These are phyloP conservation scores for Thalassaphorura encarpata DNA, from an alignment of 1,140 invertebrate genomes.

Conservation along the genomic window DNA sequence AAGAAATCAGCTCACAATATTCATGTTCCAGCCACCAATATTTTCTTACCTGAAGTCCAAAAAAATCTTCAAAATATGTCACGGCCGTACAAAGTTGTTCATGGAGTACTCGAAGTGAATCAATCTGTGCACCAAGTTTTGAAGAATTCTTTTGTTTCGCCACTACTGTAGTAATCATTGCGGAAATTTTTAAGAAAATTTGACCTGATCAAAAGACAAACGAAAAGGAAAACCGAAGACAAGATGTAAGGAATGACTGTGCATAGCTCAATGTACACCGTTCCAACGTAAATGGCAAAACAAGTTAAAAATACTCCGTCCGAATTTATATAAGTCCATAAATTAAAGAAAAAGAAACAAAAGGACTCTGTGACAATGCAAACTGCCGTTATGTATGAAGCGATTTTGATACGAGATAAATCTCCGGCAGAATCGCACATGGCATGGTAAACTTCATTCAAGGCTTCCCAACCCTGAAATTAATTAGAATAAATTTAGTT, in stretches of 20 bases:
- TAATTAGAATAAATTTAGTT: neutral
- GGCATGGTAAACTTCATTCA: slow-evolving; percentile 21
- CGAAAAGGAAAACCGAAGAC: slow-evolving; percentile 21
- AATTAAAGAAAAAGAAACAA: slow-evolving; percentile 10
- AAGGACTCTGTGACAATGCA: slow-evolving; percentile 5
- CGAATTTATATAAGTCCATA: neutral
- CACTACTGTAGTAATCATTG: slow-evolving; percentile 20
- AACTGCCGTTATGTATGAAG: slow-evolving; percentile 8
- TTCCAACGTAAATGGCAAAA: slow-evolving; percentile 3
- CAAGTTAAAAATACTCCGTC: slow-evolving; percentile 8
- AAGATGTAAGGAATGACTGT: slow-evolving; percentile 17
- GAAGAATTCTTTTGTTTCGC: slow-evolving; percentile 1
- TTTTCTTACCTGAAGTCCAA: slow-evolving; percentile 22
- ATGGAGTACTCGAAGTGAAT: slow-evolving; percentile 23
- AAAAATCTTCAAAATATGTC: slow-evolving; percentile 22
- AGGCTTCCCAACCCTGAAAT: slow-evolving; percentile 17
- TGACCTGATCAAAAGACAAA: slow-evolving; percentile 23
- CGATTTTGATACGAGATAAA: slow-evolving; percentile 19
- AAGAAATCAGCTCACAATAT: too few species aligned
- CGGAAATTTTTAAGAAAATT: slow-evolving; percentile 24
- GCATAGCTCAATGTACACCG: slow-evolving; percentile 10
- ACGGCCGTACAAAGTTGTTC: slow-evolving; percentile 26
- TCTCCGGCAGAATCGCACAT: slow-evolving; percentile 23
- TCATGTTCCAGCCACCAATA: neutral
- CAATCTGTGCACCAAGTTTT: slow-evolving; percentile 19